Evolutionary conservation across 2,797 vertebrate species (phyloP).

Genomic region (Poeciliopsis presidionis): DNA sequence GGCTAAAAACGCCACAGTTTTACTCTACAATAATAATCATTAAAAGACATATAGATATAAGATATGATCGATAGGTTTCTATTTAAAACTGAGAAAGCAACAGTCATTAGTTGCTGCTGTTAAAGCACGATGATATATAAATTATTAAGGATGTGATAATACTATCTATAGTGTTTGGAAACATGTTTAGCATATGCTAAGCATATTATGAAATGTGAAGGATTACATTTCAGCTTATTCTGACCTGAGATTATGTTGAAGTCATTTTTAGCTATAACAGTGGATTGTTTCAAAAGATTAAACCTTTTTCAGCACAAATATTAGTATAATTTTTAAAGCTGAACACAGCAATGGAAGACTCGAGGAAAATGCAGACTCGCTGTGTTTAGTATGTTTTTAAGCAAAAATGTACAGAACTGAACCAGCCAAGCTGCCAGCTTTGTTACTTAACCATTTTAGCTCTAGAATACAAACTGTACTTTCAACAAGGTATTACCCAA

Average conservation of each 20-base stretch:
- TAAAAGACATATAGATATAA: neutral
- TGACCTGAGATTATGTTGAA: neutral
- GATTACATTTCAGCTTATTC: neutral
- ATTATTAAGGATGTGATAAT: neutral
- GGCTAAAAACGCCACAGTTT: neutral
- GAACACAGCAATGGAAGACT: neutral
- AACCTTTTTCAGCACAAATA: neutral
- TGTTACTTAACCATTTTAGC: neutral
- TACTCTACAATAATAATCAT: neutral
- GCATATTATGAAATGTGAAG: neutral
- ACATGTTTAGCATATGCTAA: neutral
- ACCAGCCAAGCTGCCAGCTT: neutral
- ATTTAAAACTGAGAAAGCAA: neutral
- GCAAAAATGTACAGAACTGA: neutral
- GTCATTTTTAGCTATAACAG: neutral
- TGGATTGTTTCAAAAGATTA: neutral
- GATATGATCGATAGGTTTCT: neutral
- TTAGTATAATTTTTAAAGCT: neutral
- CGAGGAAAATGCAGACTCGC: neutral
- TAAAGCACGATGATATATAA: neutral
- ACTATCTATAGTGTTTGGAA: neutral
- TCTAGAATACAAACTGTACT: neutral
- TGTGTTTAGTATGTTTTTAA: neutral
- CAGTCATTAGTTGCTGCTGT: neutral
- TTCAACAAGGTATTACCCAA: neutral